Percentiles rank a stretch among this genome's conserved stretches.
These are phyloP conservation scores for Hydrophis major DNA, from an alignment of 2,797 vertebrate species.

Conservation along the genomic window DNA sequence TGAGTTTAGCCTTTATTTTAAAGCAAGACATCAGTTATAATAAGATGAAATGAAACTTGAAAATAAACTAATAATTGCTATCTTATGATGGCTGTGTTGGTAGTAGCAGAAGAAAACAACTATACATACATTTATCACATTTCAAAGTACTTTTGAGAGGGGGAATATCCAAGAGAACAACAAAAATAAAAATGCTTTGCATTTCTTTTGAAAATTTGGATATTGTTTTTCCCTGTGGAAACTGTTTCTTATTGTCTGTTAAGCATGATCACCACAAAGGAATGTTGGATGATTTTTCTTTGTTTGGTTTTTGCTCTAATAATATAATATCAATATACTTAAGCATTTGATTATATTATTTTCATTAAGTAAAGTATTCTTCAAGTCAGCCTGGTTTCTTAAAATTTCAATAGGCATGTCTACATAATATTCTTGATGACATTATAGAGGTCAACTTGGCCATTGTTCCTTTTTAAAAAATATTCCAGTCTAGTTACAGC, in stretches of 20 bases:
- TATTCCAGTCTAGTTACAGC: not conserved
- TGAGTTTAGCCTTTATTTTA: rapidly evolving
- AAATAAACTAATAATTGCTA: not conserved
- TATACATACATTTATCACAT: not conserved
- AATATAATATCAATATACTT: not conserved
- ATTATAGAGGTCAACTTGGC: not conserved
- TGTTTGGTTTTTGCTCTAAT: not conserved
- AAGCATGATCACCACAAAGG: not conserved
- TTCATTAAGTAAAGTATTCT: not conserved
- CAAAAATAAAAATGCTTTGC: not conserved
- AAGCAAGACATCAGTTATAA: not conserved
- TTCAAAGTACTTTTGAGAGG: not conserved
- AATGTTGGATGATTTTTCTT: not conserved
- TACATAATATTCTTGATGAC: not conserved
- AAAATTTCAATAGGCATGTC: not conserved
- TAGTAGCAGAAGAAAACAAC: not conserved
- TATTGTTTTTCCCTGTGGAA: not conserved
- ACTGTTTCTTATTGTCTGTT: not conserved
- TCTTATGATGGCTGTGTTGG: not conserved
- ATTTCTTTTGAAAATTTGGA: not conserved
- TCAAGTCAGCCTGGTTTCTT: not conserved
- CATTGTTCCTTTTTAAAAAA: not conserved
- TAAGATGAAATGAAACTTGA: not conserved
- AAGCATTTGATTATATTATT: not conserved
- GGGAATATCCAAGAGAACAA: not conserved